Evolutionary conservation across 1,140 invertebrate genomes (phyloP).

Genomic region (Leptinotarsa texana): DNA sequence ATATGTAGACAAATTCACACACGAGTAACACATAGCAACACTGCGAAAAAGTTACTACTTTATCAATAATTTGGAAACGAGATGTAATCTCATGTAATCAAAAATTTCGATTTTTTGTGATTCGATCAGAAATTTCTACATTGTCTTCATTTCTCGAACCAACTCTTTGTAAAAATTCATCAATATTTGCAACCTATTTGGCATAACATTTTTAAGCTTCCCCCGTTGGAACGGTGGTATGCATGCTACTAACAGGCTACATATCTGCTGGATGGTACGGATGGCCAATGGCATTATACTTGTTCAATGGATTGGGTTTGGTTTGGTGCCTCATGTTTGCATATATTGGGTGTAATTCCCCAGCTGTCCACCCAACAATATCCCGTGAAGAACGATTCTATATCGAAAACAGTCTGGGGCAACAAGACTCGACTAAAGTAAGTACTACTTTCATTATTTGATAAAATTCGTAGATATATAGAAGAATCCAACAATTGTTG

Average conservation of each 20-base stretch:
- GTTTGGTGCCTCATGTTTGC: conserved; percentile 67
- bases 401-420: conserved; percentile 60
- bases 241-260: conserved; percentile 70
- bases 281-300: conserved; percentile 80
- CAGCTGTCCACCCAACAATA: conserved; percentile 64
- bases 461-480: too few species aligned
- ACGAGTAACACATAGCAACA: too few species aligned
- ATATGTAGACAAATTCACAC: too few species aligned
- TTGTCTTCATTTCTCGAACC: too few species aligned
- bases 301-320: conserved; percentile 68
- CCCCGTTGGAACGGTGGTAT: conserved; percentile 69
- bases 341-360: conserved; percentile 68
- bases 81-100: too few species aligned
- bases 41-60: too few species aligned
- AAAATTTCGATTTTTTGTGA: too few species aligned
- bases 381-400: conserved; percentile 64
- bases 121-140: too few species aligned
- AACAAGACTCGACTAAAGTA: conserved; percentile 2
- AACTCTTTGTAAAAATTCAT: too few species aligned
- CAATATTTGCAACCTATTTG: too few species aligned
- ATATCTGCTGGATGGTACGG: conserved; percentile 67
- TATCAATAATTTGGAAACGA: too few species aligned
- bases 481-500: too few species aligned
- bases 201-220: conserved; percentile 34
- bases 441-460: background rate